These are phyloP conservation scores for Ennomos fuscantarius DNA, from an alignment of 2,888 invertebrate genomes.

Conservation along the genomic window DNA sequence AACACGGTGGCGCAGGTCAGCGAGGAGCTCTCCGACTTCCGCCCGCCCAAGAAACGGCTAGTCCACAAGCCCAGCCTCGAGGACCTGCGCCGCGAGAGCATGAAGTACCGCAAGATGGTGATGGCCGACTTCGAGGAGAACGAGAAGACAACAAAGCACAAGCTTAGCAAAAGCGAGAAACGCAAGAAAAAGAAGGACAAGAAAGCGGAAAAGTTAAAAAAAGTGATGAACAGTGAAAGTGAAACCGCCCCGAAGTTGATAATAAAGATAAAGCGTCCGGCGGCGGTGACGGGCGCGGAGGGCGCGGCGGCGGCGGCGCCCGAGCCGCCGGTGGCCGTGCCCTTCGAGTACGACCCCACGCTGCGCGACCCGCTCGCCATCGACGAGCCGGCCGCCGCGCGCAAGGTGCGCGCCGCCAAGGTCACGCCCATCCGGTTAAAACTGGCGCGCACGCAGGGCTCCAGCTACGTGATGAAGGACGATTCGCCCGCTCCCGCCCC, in stretches of 20 bases:
- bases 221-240: conserved; percentile 78
- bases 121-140: conserved; percentile 93
- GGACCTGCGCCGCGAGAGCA: conserved; percentile 92
- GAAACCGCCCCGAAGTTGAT: conserved; percentile 90
- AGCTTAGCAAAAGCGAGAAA: conserved; percentile 72
- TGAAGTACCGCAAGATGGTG: conserved; percentile 93
- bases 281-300: conserved; percentile 60
- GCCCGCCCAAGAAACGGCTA: conserved; percentile 94
- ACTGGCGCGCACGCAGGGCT: conserved; percentile 92
- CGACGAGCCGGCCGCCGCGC: conserved; percentile 73
- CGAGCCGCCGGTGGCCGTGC: conserved; percentile 64
- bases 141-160: conserved; percentile 82
- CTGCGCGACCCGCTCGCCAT: conserved; percentile 77
- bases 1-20: conserved; percentile 82
- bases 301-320: conserved; percentile 62
- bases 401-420: conserved; percentile 87
- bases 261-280: conserved; percentile 88
- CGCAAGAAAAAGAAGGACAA: conserved; percentile 83
- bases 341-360: conserved; percentile 77
- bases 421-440: conserved; percentile 93
- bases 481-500: conserved; percentile 29
- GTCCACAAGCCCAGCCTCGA: conserved; percentile 89
- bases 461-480: conserved; percentile 86
- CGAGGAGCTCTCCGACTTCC: conserved; percentile 79
- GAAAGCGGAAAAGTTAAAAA: conserved; percentile 82